These are phyloP conservation scores for Macropodus opercularis DNA, from an alignment of 2,797 vertebrate genomes.

Conservation along the genomic window DNA sequence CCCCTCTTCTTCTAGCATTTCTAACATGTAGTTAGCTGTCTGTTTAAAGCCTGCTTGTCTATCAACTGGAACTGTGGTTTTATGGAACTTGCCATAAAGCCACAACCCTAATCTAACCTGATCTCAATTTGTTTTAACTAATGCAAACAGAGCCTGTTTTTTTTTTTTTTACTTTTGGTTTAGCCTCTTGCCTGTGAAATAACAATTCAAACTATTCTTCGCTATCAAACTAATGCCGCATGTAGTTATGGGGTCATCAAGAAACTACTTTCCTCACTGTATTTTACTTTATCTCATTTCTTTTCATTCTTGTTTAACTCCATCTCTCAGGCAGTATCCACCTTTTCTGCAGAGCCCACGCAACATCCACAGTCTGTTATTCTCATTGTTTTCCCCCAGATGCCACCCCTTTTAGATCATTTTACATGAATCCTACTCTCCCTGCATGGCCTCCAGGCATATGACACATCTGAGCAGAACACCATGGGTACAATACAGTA, in stretches of 20 bases:
- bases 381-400: constrained; percentile 39
- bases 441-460: constrained; percentile 51
- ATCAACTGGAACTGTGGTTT: constrained; percentile 70
- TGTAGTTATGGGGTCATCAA: constrained; percentile 39
- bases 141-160: neutral
- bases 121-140: constrained; percentile 32
- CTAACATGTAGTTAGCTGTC: constrained; percentile 53
- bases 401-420: constrained; percentile 47
- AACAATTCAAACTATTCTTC: constrained; percentile 19
- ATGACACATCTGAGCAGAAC: constrained; percentile 52
- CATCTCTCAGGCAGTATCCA: constrained; percentile 52
- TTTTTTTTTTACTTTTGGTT: neutral
- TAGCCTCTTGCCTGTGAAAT: constrained; percentile 20
- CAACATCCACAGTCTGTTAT: constrained; percentile 50
- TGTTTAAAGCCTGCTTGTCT: constrained; percentile 66
- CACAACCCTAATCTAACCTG: constrained; percentile 44
- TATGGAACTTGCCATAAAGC: constrained; percentile 54
- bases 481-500: constrained; percentile 31
- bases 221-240: constrained; percentile 29
- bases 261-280: constrained; percentile 25
- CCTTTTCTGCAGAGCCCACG: constrained; percentile 55
- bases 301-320: constrained; percentile 23
- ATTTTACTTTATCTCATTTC: constrained; percentile 2
- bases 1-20: constrained; percentile 29
- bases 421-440: constrained; percentile 58